Evolutionary conservation across 37 sponge, comb jelly and placozoan genomes (phyloP), one percentile per base, ranked within the genome.

Genomic region (Aplysina aerophoba): DNA sequence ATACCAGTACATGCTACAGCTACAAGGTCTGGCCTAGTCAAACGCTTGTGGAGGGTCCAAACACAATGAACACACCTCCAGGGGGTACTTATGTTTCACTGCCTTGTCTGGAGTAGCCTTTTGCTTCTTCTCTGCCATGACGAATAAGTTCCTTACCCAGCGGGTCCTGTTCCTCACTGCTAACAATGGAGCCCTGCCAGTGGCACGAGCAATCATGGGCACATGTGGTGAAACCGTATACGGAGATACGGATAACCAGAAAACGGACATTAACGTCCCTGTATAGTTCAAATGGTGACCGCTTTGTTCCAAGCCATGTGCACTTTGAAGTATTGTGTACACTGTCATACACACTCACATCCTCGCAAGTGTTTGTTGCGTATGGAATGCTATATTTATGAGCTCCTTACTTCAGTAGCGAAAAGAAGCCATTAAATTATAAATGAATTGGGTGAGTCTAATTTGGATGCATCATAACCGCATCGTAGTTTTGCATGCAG

Each of bases 61-160:
- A 4, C 24, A 27, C 28, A 8, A 62, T 28, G 28, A 62, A 13
- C 64, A 13, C 64, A 62, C 64, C 53, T 75, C 78, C 54, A 75
- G 41, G 19, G 78, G 78, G 25, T 75, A 75, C 37, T 75, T 39
- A 3, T 24, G n/a, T 25, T 75, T 75, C 3, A 25, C 54, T 22
- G 54, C 15, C 37, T 75, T 75, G 22, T 75, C 78, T 11, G 24
- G 27, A 24, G 44, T 21, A 13, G 44, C 54, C 54, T 75, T 75
- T 1, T 75, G 21, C 78, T 75, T 75, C 78, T 75, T 75, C 54
- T 75, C 54, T 36, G 78, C 44, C 78, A 75, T 75, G 34, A 69
- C 34, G 71, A 69, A 69, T 16, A 69, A 35, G 17, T 6, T 27
- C 6, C 71, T 69, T 69, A 31, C 30, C 0, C 28, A 33, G 34